Evolutionary conservation across 2,113 vertebrate genomes (phyloP).

Genomic region (Gymnorhina tibicen): DNA sequence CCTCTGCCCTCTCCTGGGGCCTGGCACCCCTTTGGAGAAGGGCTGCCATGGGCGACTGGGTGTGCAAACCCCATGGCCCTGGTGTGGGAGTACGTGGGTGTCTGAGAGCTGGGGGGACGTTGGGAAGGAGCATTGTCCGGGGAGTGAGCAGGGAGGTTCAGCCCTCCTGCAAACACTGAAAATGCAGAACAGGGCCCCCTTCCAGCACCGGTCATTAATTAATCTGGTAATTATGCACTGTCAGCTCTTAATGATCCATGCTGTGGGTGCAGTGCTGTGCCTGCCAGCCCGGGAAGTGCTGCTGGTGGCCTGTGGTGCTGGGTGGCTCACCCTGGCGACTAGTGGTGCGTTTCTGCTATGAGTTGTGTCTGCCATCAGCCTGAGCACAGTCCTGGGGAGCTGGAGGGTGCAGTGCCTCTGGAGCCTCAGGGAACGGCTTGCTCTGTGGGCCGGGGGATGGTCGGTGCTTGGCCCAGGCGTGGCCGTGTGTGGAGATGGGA

Average conservation of each 20-base stretch:
- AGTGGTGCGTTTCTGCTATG: neutral
- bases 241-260: rapidly evolving
- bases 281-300: neutral
- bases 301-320: neutral
- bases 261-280: neutral
- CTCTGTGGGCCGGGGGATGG: neutral
- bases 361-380: neutral
- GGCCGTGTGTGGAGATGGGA: neutral
- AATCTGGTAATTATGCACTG: neutral
- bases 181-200: neutral
- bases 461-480: rapidly evolving
- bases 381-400: rapidly evolving
- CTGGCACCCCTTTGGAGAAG: neutral
- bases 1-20: rapidly evolving
- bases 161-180: neutral
- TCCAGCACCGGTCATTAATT: neutral
- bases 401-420: neutral
- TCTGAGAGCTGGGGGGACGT: neutral
- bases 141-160: neutral
- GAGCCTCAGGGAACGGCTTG: neutral
- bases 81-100: neutral
- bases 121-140: rapidly evolving
- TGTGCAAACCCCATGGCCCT: neutral
- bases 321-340: neutral
- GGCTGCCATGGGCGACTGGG: neutral